Conservation (phyloP, 2,888 invertebrate genomes). For the Ophonus ardosiacus region DNA sequence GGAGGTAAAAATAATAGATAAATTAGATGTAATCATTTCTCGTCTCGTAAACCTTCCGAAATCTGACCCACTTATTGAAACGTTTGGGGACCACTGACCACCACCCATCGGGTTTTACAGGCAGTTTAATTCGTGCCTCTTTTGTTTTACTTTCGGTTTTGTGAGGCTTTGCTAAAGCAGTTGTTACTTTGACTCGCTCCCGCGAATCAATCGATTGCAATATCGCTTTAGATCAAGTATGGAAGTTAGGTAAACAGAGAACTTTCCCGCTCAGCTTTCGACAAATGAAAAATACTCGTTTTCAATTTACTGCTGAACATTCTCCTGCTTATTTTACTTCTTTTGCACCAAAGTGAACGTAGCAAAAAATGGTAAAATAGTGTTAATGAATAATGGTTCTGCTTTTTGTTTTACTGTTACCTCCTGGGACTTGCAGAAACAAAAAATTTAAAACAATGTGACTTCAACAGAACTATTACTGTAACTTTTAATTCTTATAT, state of each 20-base stretch:
- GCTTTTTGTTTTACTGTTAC: no score
- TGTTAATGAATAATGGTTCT: no score
- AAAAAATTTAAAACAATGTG: no score
- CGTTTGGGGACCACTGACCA: no score
- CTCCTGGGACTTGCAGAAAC: no score
- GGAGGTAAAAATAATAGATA: no score
- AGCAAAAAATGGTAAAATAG: no score
- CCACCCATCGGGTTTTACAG: conserved; percentile 26
- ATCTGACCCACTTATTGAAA: no score
- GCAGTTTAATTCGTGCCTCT: conserved; percentile 32
- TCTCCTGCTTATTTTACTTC: neutral
- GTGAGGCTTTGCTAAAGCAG: conserved; percentile 23
- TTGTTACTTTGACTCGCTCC: conserved; percentile 18
- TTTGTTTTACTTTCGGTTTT: conserved; percentile 51
- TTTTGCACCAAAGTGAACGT: neutral
- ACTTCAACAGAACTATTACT: no score
- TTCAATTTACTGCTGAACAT: neutral
- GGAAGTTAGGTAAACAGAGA: conserved; percentile 9
- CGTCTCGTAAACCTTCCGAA: no score
- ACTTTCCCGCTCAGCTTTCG: neutral
- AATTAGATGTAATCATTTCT: no score
- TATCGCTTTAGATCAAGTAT: conserved; percentile 15
- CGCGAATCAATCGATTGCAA: conserved; percentile 12
- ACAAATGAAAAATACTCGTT: neutral
- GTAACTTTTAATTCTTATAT: no score